These are phyloP conservation scores for Drosophila stalkeri DNA, from an alignment of 2,888 invertebrate species.

Conservation along the genomic window DNA sequence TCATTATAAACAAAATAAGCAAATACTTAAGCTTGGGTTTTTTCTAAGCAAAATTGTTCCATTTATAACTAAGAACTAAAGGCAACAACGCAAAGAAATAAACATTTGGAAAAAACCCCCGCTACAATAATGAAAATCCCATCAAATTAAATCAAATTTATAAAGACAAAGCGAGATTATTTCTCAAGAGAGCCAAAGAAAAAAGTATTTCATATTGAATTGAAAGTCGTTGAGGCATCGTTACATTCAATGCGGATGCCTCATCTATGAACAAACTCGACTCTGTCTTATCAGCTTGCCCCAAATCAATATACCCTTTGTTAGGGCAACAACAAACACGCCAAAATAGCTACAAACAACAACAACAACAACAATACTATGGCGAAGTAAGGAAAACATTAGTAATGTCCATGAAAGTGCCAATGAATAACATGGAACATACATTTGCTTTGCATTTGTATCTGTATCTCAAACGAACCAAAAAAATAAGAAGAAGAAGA, in stretches of 20 bases:
- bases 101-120: not conserved
- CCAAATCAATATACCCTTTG: conserved; percentile 19
- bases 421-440: conserved; percentile 74
- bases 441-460: conserved; percentile 69
- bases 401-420: conserved; percentile 77
- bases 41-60: not conserved
- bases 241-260: conserved; percentile 1
- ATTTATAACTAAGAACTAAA: too few relatives aligned
- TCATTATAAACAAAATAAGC: too few relatives aligned
- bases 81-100: not conserved
- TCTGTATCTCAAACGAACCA: conserved; percentile 47
- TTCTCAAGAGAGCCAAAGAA: not conserved
- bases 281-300: conserved; percentile 4
- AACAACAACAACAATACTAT: conserved; percentile 11
- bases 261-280: not conserved
- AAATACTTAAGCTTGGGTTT: not conserved
- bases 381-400: conserved; percentile 41
- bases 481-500: not conserved
- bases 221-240: not conserved
- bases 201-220: not conserved
- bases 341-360: not conserved
- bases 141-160: not conserved
- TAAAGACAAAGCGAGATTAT: not conserved
- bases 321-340: conserved; percentile 27
- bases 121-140: not conserved